These are phyloP conservation scores for Akabosia matsudoensis DNA, from an alignment of 1,140 invertebrate genomes.

Conservation along the genomic window DNA sequence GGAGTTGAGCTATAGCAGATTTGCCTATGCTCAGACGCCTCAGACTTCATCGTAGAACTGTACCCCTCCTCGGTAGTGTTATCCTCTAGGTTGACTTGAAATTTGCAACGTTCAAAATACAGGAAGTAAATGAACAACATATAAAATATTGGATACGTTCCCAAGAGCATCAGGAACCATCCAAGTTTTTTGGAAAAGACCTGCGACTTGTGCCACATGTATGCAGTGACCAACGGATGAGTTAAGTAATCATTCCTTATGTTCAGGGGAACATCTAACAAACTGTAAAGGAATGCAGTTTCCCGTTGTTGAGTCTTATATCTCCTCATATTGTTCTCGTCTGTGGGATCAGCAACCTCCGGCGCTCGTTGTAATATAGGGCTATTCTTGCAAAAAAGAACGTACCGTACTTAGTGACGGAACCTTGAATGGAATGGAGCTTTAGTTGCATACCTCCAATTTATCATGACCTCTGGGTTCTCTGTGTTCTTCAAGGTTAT, in stretches of 20 bases:
- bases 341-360: too few species aligned
- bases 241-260: background rate
- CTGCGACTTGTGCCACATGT: background rate
- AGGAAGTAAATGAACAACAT: slow-evolving; percentile 29
- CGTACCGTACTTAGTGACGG: too few species aligned
- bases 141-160: slow-evolving; percentile 25
- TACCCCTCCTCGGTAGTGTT: too few species aligned
- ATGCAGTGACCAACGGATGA: slow-evolving; percentile 29
- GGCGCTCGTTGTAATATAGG: too few species aligned
- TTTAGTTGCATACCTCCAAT: too few species aligned
- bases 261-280: background rate
- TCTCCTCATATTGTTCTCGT: too few species aligned
- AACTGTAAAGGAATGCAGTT: slow-evolving; percentile 28
- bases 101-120: slow-evolving; percentile 26
- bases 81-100: background rate
- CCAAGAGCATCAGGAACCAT: background rate
- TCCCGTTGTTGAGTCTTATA: slow-evolving; percentile 19
- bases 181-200: background rate
- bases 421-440: too few species aligned
- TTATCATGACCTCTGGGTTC: too few species aligned
- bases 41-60: too few species aligned
- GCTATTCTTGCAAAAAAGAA: too few species aligned
- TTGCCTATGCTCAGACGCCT: too few species aligned
- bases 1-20: background rate
- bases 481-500: too few species aligned